Evolutionary conservation across 2,113 vertebrate genomes (phyloP), one percentile per base, ranked within the genome.

Genomic region (Fulmarus glacialis): DNA sequence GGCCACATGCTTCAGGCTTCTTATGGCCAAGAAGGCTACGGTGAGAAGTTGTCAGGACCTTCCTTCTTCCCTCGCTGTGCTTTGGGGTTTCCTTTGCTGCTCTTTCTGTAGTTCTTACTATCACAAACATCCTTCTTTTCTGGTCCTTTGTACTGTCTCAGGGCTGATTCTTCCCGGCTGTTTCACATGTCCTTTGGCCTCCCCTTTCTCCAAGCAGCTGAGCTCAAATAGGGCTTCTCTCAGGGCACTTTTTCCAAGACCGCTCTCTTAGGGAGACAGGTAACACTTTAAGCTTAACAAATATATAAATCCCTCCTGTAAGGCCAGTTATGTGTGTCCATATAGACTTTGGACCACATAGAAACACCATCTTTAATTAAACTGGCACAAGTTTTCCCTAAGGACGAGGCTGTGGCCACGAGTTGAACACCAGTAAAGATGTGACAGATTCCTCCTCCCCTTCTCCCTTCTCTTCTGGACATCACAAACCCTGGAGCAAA

Each of bases 121-220:
- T 43, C 36, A 40, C 3, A 82, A 87, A 70, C 2, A 34, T 16
- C 10, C 8, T 62, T 83, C 15, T 18, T 87, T 87, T 92, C 42
- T 66, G 68, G 64, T 67, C n/a, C 23, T 50, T 83, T 34, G 42
- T 32, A 55, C 17, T 47, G 15, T n/a, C 40, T 70, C 45, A 38
- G 27, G 50, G 45, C 4, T 0, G 0, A 21, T 42, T 42, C 29
- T 52, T 94, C 45, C 50, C 10, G 62, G 29, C 42, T 63, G 7
- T 42, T 93, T 78, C 72, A 73, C 47, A 16, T 48, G 38, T 52
- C 27, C 38, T 17, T 80, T 26, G 4, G 38, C 8, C 2, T 60
- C 27, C 12, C 3, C 26, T 66, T 91, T 86, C 79, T 73, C 66
- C 50, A 86, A 81, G n/a, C 29, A 93, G 20, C 17, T 74, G 42